phyloP scores from a whole-genome alignment of 2,113 vertebrate genomes.

The Sorex araneus region DNA sequence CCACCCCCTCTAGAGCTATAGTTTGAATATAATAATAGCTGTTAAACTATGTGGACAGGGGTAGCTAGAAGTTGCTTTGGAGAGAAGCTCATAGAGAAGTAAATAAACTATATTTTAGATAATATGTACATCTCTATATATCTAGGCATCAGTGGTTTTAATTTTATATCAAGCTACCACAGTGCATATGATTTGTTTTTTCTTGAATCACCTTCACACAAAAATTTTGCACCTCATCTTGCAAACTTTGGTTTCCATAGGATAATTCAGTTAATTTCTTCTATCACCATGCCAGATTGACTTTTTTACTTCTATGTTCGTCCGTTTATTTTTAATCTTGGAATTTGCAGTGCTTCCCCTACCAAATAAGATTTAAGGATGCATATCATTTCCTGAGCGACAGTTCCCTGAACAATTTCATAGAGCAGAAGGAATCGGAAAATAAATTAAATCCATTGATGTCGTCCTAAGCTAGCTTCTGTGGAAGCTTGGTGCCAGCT shows the following conservation, averaged over 20 bases:
- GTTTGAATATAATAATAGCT: slow-evolving; percentile 69
- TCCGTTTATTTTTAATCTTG: slow-evolving; percentile 48
- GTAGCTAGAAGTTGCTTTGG: slow-evolving; percentile 75
- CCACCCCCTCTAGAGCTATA: slow-evolving; percentile 22
- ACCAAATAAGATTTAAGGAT: slow-evolving; percentile 48
- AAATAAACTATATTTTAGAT: too few species aligned
- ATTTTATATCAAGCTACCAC: not conserved
- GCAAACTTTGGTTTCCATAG: slow-evolving; percentile 29
- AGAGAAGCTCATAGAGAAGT: too few species aligned
- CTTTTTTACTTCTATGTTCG: slow-evolving; percentile 49
- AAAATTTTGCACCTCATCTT: not conserved
- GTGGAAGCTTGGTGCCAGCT: slow-evolving; percentile 53
- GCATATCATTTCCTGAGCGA: slow-evolving; percentile 34
- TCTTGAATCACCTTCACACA: slow-evolving; percentile 36
- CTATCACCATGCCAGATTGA: slow-evolving; percentile 7
- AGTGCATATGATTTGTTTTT: slow-evolving; percentile 22
- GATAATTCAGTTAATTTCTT: slow-evolving; percentile 40
- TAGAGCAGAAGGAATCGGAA: slow-evolving; percentile 65
- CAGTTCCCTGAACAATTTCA: not conserved
- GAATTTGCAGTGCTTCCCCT: slow-evolving; percentile 18
- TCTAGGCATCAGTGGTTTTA: too few species aligned
- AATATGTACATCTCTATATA: too few species aligned
- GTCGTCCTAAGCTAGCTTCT: slow-evolving; percentile 42
- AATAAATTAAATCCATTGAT: slow-evolving; percentile 79
- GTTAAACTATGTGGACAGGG: slow-evolving; percentile 26